Evolutionary conservation across 2,113 vertebrate genomes (phyloP).

Genomic region (Oxygymnocypris stewartii): DNA sequence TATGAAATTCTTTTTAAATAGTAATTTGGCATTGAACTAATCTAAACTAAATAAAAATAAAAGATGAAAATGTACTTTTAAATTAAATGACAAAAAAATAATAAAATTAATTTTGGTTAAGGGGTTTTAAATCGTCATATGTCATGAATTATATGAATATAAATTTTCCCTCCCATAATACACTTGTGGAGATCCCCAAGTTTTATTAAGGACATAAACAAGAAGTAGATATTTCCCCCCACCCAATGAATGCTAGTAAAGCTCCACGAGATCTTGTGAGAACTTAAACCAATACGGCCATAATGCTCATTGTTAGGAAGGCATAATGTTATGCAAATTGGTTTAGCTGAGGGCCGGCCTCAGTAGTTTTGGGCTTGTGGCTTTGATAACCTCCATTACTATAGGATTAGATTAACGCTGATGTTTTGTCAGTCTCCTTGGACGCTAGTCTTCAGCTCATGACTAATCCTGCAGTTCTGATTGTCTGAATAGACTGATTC

Average conservation of each 20-base stretch:
- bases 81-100: neutral
- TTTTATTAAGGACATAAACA: slow-evolving; percentile 57
- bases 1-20: neutral
- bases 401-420: slow-evolving; percentile 82
- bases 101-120: neutral
- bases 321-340: slow-evolving; percentile 83
- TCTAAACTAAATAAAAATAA: neutral
- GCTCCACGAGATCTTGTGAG: slow-evolving; percentile 58
- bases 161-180: neutral
- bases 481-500: slow-evolving; percentile 51
- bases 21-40: neutral
- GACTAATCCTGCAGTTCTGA: slow-evolving; percentile 77
- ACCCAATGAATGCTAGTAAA: slow-evolving; percentile 49
- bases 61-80: neutral
- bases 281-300: slow-evolving; percentile 78
- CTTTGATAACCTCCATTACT: slow-evolving; percentile 81
- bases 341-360: slow-evolving; percentile 71
- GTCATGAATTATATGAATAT: neutral
- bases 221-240: slow-evolving; percentile 46
- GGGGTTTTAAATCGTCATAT: neutral
- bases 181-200: slow-evolving; percentile 42
- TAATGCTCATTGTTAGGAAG: slow-evolving; percentile 78
- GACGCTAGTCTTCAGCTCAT: slow-evolving; percentile 70
- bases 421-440: slow-evolving; percentile 78
- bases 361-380: slow-evolving; percentile 77